Conservation (phyloP, 2,888 invertebrate species). For the Philonicus albiceps region DNA sequence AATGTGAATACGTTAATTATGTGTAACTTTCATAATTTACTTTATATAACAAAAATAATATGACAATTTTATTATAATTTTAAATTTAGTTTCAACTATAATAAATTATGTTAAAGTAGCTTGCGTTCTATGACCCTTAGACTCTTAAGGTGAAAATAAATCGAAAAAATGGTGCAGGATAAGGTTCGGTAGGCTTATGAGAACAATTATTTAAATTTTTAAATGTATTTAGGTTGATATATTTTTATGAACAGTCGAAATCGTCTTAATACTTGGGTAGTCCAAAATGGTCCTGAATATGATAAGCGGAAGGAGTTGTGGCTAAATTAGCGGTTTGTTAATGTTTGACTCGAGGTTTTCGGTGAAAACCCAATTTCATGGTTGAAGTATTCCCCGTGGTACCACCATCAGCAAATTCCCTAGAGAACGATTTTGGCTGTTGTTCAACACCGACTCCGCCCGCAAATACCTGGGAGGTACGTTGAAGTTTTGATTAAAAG, state of each 20-base stretch:
- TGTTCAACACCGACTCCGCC: background rate
- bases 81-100: no score
- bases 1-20: no score
- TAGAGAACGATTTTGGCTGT: background rate
- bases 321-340: conserved; percentile 4
- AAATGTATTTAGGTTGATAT: background rate
- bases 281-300: background rate
- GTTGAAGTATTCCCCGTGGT: background rate
- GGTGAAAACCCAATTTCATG: conserved; percentile 26
- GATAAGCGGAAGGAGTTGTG: background rate
- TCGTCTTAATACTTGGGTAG: background rate
- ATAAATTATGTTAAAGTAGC: no score
- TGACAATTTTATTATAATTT: no score
- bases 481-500: conserved; percentile 12
- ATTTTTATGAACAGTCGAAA: background rate
- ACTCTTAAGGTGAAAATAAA: no score
- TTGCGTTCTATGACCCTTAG: no score
- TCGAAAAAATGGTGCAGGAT: no score
- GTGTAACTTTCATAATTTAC: no score
- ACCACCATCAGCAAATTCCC: background rate
- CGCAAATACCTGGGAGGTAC: background rate
- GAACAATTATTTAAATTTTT: background rate
- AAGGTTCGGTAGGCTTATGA: background rate
- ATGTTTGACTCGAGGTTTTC: background rate
- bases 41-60: no score